These are phyloP conservation scores for Xanthorhoe spadicearia DNA, from an alignment of 2,888 invertebrate species.

Conservation along the genomic window DNA sequence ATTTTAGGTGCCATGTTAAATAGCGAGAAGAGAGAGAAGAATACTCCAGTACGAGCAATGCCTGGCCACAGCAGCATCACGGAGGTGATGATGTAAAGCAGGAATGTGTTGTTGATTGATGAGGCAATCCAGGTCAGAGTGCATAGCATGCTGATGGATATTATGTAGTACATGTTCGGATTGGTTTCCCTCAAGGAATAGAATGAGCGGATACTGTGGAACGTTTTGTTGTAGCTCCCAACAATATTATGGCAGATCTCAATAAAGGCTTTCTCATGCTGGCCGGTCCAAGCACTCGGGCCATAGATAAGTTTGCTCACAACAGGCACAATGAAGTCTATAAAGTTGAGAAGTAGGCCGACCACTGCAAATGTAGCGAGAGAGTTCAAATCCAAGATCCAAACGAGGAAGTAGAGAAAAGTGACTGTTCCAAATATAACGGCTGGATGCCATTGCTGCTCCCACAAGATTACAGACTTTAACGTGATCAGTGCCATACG, in stretches of 20 bases:
- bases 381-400: conserved; percentile 92
- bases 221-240: conserved; percentile 64
- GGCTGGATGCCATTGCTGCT: conserved; percentile 93
- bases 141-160: conserved; percentile 86
- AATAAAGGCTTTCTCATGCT: conserved; percentile 92
- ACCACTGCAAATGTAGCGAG: conserved; percentile 89
- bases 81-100: conserved; percentile 89
- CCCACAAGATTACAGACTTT: conserved; percentile 91
- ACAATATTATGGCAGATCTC: conserved; percentile 87
- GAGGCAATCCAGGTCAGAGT: conserved; percentile 93
- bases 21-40: conserved; percentile 66
- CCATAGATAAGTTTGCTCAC: conserved; percentile 88
- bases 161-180: conserved; percentile 88
- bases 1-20: conserved; percentile 66
- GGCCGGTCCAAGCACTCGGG: conserved; percentile 90
- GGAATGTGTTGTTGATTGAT: conserved; percentile 91
- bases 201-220: conserved; percentile 69
- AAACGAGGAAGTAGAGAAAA: conserved; percentile 87
- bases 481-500: conserved; percentile 89
- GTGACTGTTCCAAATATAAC: conserved; percentile 88
- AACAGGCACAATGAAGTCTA: conserved; percentile 92
- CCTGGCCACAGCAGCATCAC: conserved; percentile 82
- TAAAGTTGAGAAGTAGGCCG: conserved; percentile 88
- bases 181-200: conserved; percentile 80
- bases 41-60: conserved; percentile 69